Base-by-base conservation (phyloP, 2,888 invertebrate species). In the Theodoxus fluviatilis region DNA sequence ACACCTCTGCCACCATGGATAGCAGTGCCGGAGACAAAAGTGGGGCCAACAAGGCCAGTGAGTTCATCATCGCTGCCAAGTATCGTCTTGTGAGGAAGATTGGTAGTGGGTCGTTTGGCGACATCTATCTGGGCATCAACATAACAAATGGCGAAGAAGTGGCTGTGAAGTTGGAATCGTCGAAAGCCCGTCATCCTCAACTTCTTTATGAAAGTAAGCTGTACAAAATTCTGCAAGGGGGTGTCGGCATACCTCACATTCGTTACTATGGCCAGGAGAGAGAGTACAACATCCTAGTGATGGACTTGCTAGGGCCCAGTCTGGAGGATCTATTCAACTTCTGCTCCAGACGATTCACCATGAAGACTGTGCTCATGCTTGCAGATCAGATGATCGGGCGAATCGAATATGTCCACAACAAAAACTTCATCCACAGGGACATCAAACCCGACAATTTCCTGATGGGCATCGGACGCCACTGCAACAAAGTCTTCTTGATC, bases 291-390 rank as follows among this genome's bases (percentile, higher is more conserved):
- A 95, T 98, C 77, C 92, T 99, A 83, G 98, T 99, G 78, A 98
- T 99, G 98, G 99, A 99, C 89, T 91, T 99, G 68, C 90, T 99
- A 78, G 99, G 83, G 28, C 83, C 83, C 64, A 83, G 83, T 76
- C 76, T 83, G 28, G 83, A 83, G 73, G 83, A 83, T 89, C 92
- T 99, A 68, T 99, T 99, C 90, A 98, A 98, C 89, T 99, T 99
- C 90, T 99, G 99, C 89, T 94, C 96, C 74, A 93, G 99, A 76
- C 93, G 97, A 86, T 99, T 99, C 90, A 98, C 99, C 81, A 96
- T 98, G 91, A 99, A 99, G 91, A 99, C 98, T 78, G 99, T 99
- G 76, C 92, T 99, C 78, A 99, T 99, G 98, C 90, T 99, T 84
- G 98, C 96, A 85, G 99, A 99, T 90, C 86, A 87, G 78, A 87